Base-by-base conservation (phyloP, 2,797 vertebrate species). In the Huso huso region DNA sequence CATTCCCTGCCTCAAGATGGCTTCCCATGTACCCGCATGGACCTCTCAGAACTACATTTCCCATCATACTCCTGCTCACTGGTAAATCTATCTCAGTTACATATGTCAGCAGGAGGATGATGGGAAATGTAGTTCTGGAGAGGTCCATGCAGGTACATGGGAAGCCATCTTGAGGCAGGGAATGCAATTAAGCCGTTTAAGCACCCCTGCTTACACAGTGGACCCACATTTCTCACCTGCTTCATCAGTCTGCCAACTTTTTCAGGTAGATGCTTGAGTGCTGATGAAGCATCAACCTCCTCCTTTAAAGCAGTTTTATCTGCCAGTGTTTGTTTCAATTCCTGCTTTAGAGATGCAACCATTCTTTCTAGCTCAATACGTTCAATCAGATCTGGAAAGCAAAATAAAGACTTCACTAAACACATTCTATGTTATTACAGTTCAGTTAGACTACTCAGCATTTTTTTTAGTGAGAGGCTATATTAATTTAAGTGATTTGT, bases 331-430 rank as follows among this genome's bases (percentile, higher is more conserved):
- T 82, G 81, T 68, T 83, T 81, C 58, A 93, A 73, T 53, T 93
- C 85, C 73, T 78, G 84, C 62, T 84, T 88, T 49, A 93, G 80
- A 4, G 77, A 76, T 3, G 72, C 69, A 58, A 89, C 75, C 0
- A 72, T 86, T 74, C 79, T 90, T 74, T 93, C 92, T 53, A 95
- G 75, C 23, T 90, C 87, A 63, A 88, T 11, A 53, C 73, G 74
- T 73, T 85, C 89, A 0, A 89, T 76, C 48, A 92, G 70, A 78
- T 91, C 94, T 97, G 74, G 37, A 37, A 37, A 37, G 37, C 37
- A 37, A 37, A 37, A 37, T 37, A 37, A 37, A 37, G 55, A 55
- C 23, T 6, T 51, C 48, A 58, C 10, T 49, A 67, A 37, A 63
- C 11, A 0, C 10, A 3, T 53, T 60, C 5, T 8, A 9, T 37